A percentile compares a stretch with the other conserved stretches of the same genome.
Conservation (phyloP, 2,113 vertebrate species). For the Gila orcuttii region DNA sequence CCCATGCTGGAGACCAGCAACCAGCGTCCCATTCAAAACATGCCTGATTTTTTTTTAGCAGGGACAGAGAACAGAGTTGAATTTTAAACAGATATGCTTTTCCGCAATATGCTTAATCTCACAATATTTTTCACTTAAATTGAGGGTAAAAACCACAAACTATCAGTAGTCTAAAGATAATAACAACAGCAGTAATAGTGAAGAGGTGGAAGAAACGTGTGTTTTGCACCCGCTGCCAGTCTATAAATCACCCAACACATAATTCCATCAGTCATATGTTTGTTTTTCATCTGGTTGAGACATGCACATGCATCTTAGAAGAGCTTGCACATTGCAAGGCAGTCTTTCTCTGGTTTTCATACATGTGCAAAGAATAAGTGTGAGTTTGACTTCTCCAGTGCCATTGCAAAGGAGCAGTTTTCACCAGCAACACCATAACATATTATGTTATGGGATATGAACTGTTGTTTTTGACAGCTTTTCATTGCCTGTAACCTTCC, state of each 20-base stretch:
- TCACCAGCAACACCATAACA: neutral
- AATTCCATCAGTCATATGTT: constrained; percentile 79
- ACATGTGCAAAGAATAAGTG: constrained; percentile 59
- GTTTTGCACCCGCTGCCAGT: constrained; percentile 66
- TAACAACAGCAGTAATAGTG: constrained; percentile 74
- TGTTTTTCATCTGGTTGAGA: constrained; percentile 80
- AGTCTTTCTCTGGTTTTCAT: constrained; percentile 71
- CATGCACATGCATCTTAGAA: constrained; percentile 77
- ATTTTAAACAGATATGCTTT: neutral
- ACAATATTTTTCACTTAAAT: neutral
- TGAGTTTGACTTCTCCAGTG: neutral
- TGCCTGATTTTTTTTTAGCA: too few species aligned
- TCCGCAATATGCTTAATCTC: neutral
- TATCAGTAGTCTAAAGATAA: constrained; percentile 60
- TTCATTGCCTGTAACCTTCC: constrained; percentile 49
- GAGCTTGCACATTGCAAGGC: constrained; percentile 70
- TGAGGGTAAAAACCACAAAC: constrained; percentile 9
- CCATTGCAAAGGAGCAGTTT: neutral
- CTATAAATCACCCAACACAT: constrained; percentile 81
- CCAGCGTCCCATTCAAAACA: too few species aligned
- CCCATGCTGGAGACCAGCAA: too few species aligned
- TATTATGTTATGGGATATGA: neutral
- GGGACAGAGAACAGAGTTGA: neutral
- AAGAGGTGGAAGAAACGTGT: constrained; percentile 60
- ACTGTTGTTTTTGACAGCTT: constrained; percentile 8